phyloP scores from a whole-genome alignment of 1,140 invertebrate species.

The Phenacoccus solenopsis region DNA sequence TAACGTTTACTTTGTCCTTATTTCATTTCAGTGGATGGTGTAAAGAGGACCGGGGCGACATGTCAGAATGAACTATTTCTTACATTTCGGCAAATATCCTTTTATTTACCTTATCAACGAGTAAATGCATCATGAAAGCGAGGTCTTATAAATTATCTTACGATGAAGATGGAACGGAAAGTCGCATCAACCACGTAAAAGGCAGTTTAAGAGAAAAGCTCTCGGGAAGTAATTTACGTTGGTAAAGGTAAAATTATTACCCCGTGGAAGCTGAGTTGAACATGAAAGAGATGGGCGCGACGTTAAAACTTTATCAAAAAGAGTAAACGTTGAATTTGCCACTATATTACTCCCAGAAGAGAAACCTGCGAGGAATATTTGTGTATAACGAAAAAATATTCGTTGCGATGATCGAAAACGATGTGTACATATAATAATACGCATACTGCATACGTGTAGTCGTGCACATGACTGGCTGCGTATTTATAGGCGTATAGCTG shows the following conservation, averaged over 20 bases:
- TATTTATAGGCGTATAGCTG: too few relatives aligned
- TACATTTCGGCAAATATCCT: background rate
- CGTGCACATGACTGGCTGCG: too few relatives aligned
- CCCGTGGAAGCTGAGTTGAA: background rate
- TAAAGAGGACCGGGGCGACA: background rate
- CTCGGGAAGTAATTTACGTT: conserved; percentile 1
- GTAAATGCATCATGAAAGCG: background rate
- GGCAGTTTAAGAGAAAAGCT: conserved; percentile 1
- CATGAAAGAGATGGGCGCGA: background rate
- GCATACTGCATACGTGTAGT: too few relatives aligned
- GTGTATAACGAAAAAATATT: background rate
- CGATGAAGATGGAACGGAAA: background rate
- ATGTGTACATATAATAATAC: too few relatives aligned
- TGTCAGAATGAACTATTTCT: background rate
- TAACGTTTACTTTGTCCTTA: background rate
- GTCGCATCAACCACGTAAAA: background rate
- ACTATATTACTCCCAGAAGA: background rate
- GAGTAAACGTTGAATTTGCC: background rate
- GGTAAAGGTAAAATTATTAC: conserved; percentile 2
- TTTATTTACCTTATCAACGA: background rate
- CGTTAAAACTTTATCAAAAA: background rate
- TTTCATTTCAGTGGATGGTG: background rate
- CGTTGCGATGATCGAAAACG: too few relatives aligned
- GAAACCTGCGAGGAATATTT: background rate
- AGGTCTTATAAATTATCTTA: conserved; percentile 3